Conservation (phyloP, 2,113 vertebrate genomes). For the Semicossyphus pulcher region DNA sequence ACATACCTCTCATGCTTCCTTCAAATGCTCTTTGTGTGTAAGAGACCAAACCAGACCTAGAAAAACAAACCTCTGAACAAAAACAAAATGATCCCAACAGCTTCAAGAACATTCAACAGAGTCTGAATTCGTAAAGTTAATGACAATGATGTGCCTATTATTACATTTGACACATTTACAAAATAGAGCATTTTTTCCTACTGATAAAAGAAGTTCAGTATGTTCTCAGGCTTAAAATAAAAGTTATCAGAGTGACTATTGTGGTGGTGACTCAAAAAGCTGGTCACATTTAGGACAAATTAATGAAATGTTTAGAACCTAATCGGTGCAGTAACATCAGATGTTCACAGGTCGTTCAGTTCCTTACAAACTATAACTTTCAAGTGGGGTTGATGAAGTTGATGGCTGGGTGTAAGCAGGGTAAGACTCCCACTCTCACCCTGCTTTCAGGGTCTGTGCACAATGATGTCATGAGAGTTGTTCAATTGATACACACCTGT, state of each 20-base stretch:
- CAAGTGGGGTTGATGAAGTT: no score
- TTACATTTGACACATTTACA: not conserved
- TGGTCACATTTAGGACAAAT: no score
- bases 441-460: not conserved
- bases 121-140: not conserved
- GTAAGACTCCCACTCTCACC: not conserved
- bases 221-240: not conserved
- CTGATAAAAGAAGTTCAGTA: no score
- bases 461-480: not conserved
- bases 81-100: not conserved
- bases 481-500: not conserved
- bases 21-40: not conserved
- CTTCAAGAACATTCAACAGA: not conserved
- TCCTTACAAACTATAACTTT: not conserved
- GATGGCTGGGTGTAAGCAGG: no score
- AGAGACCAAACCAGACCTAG: not conserved
- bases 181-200: no score
- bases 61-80: not conserved
- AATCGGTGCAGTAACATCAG: not conserved
- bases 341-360: not conserved
- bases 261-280: no score
- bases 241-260: not conserved
- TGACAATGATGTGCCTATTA: not conserved
- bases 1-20: conserved; percentile 51
- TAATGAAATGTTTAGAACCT: no score